Conservation (phyloP, 2,888 invertebrate species). For the Dione juno region DNA sequence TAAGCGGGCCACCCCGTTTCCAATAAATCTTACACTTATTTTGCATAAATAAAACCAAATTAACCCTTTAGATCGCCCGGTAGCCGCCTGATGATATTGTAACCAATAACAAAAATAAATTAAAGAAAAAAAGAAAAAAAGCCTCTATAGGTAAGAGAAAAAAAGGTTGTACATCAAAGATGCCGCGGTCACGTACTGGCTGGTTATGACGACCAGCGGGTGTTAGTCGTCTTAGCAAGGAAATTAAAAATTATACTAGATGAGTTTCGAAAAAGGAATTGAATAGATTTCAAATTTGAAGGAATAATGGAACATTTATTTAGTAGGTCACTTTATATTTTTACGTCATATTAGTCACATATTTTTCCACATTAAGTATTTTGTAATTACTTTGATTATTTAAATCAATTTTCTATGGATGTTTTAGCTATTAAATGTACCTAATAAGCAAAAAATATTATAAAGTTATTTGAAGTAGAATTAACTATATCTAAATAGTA, state of each 20-base stretch:
- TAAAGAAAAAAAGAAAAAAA: conserved; percentile 61
- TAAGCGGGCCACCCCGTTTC: conserved; percentile 56
- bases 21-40: conserved; percentile 77
- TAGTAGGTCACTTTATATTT: background rate
- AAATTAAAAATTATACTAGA: conserved; percentile 74
- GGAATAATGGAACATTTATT: background rate
- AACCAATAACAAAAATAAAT: conserved; percentile 79
- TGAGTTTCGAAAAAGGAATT: conserved; percentile 48
- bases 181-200: conserved; percentile 79
- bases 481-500: background rate
- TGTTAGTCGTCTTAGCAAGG: conserved; percentile 56
- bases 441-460: conserved; percentile 1
- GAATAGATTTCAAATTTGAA: conserved; percentile 40
- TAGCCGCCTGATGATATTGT: conserved; percentile 81
- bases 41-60: conserved; percentile 83
- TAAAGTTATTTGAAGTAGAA: background rate
- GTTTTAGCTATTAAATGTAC: background rate
- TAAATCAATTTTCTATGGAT: conserved; percentile 7
- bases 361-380: background rate
- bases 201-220: conserved; percentile 80
- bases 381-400: conserved; percentile 13
- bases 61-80: conserved; percentile 77
- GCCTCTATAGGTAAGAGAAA: conserved; percentile 66
- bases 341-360: background rate
- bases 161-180: conserved; percentile 74